phyloP scores from a whole-genome alignment of 2,888 invertebrate genomes.

The Tetramorium bicarinatum region DNA sequence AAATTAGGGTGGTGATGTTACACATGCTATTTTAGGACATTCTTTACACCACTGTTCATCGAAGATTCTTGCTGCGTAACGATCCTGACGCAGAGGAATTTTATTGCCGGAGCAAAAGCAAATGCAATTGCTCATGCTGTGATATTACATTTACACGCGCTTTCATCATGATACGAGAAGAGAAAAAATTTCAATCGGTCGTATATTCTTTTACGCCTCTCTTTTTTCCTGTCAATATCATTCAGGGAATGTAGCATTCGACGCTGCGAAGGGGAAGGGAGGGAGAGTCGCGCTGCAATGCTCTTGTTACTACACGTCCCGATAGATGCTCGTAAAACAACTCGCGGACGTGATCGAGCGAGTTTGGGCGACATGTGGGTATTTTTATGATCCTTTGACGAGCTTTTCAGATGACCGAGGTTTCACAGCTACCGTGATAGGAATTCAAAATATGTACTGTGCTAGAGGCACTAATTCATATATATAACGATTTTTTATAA shows the following conservation, averaged over 20 bases:
- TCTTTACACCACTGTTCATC: neutral
- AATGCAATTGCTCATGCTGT: neutral
- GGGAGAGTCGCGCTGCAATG: neutral
- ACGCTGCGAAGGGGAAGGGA: neutral
- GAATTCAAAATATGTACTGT: constrained; percentile 7
- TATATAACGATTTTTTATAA: neutral
- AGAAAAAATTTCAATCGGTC: constrained; percentile 17
- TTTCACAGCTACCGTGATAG: neutral
- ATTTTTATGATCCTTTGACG: constrained; percentile 56
- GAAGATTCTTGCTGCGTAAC: neutral
- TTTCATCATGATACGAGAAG: constrained; percentile 4
- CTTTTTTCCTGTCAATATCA: constrained; percentile 30
- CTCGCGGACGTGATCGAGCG: constrained; percentile 20
- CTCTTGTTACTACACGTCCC: constrained; percentile 22
- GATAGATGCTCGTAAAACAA: constrained; percentile 43
- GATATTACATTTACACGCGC: constrained; percentile 19
- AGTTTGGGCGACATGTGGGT: constrained; percentile 29
- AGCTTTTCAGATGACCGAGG: constrained; percentile 37
- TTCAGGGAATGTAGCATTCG: constrained; percentile 14
- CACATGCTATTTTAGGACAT: neutral
- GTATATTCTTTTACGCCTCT: constrained; percentile 11
- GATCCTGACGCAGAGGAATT: constrained; percentile 21
- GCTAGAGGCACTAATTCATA: neutral
- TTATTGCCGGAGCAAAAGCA: constrained; percentile 33
- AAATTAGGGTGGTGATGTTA: neutral